phyloP scores from a whole-genome alignment of 2,888 invertebrate genomes.

The Spilarctia lutea region DNA sequence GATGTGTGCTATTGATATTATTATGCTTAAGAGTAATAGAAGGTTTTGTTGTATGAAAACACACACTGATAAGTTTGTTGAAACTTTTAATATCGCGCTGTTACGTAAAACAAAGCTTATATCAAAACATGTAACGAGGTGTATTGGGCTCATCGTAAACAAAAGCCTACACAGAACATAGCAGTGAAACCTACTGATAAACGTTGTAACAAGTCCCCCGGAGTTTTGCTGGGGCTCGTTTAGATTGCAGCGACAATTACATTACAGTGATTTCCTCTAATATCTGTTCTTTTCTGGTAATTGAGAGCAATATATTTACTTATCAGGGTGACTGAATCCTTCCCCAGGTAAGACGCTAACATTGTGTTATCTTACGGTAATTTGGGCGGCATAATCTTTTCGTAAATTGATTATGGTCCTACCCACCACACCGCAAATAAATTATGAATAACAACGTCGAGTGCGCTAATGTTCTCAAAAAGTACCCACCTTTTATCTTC shows the following conservation, averaged over 20 bases:
- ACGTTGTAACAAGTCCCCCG: slow-evolving; percentile 65
- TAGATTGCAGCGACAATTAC: slow-evolving; percentile 71
- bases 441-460: slow-evolving; percentile 54
- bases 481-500: slow-evolving; percentile 35
- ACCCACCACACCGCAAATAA: slow-evolving; percentile 52
- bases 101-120: slow-evolving; percentile 67
- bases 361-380: slow-evolving; percentile 79
- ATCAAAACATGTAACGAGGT: slow-evolving; percentile 74
- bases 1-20: slow-evolving; percentile 29
- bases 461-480: slow-evolving; percentile 33
- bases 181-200: slow-evolving; percentile 62
- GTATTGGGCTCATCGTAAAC: slow-evolving; percentile 65
- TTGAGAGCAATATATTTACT: slow-evolving; percentile 77
- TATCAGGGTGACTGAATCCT: slow-evolving; percentile 76
- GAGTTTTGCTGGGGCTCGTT: slow-evolving; percentile 68
- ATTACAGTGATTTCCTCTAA: slow-evolving; percentile 67
- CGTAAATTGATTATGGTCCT: slow-evolving; percentile 74
- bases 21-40: slow-evolving; percentile 39
- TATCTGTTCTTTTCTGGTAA: slow-evolving; percentile 73
- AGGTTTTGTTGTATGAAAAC: slow-evolving; percentile 46
- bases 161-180: slow-evolving; percentile 65
- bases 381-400: slow-evolving; percentile 72
- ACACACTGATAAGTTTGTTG: slow-evolving; percentile 67
- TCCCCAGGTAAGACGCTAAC: slow-evolving; percentile 77
- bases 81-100: slow-evolving; percentile 65